Conservation (phyloP, 2,113 vertebrate species). For the Noturus placidus region DNA sequence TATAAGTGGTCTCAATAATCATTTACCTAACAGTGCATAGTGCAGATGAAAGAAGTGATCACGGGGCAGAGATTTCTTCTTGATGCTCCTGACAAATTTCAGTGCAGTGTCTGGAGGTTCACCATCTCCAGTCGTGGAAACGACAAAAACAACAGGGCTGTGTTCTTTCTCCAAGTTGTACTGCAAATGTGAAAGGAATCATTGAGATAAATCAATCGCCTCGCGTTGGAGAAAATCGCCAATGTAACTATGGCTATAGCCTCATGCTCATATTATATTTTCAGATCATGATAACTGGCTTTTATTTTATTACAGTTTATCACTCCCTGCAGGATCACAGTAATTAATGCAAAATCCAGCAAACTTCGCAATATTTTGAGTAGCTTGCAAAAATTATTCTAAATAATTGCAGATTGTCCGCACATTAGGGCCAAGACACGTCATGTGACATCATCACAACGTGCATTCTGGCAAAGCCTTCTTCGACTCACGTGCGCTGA, state of each 20-base stretch:
- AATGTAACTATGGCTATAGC: not conserved
- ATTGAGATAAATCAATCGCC: not conserved
- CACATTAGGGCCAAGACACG: too few species aligned
- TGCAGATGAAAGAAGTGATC: constrained; percentile 80
- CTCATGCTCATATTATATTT: not conserved
- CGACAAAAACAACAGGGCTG: constrained; percentile 85
- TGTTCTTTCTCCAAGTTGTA: constrained; percentile 84
- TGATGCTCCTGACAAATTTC: constrained; percentile 83
- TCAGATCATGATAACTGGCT: not conserved
- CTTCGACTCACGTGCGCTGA: too few species aligned
- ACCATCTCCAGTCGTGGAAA: constrained; percentile 93
- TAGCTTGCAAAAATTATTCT: too few species aligned
- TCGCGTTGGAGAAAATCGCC: not conserved
- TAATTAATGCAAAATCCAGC: too few species aligned
- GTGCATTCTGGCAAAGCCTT: too few species aligned
- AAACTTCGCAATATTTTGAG: too few species aligned
- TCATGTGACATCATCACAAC: too few species aligned
- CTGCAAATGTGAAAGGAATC: constrained; percentile 64
- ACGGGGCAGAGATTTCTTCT: constrained; percentile 70
- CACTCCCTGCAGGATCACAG: too few species aligned
- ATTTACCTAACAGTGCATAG: constrained; percentile 88
- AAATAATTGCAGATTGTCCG: too few species aligned
- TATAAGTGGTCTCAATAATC: not conserved
- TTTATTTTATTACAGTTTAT: not conserved
- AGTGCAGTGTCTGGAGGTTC: constrained; percentile 88